Conservation (phyloP, 23 tunicate species). For the Aplidium turbinatum region DNA sequence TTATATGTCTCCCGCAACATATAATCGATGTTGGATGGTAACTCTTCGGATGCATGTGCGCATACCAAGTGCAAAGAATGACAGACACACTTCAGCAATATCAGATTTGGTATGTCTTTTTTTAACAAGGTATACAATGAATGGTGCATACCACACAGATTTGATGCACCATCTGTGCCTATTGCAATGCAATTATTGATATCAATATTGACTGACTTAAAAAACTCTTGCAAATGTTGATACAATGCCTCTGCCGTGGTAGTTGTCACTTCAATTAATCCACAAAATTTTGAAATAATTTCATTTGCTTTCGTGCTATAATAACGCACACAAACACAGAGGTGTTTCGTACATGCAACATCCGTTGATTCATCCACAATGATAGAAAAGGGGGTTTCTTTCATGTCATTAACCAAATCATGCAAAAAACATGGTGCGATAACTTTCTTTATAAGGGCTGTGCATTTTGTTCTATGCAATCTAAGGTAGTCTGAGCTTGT, state of each 20-base stretch:
- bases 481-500: no score
- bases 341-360: constrained; percentile 13
- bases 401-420: background rate
- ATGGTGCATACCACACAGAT: constrained; percentile 6
- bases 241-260: constrained; percentile 1
- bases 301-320: background rate
- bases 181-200: constrained; percentile 2
- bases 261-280: constrained; percentile 1
- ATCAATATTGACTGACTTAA: background rate
- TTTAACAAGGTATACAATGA: constrained; percentile 19
- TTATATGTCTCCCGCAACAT: constrained; percentile 11
- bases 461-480: no score
- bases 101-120: background rate
- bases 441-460: background rate
- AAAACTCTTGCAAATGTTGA: background rate
- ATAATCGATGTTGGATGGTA: constrained; percentile 3
- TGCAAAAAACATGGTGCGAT: background rate
- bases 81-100: constrained; percentile 19
- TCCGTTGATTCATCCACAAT: constrained; percentile 11
- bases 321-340: constrained; percentile 3
- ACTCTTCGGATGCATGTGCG: constrained; percentile 2
- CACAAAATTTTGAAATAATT: constrained; percentile 1
- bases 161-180: constrained; percentile 18
- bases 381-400: background rate
- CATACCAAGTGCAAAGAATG: constrained; percentile 16